A percentile compares a stretch with the other conserved stretches of the same genome.
Conservation (phyloP, 1,140 invertebrate genomes). For the Sitobion miscanthi region DNA sequence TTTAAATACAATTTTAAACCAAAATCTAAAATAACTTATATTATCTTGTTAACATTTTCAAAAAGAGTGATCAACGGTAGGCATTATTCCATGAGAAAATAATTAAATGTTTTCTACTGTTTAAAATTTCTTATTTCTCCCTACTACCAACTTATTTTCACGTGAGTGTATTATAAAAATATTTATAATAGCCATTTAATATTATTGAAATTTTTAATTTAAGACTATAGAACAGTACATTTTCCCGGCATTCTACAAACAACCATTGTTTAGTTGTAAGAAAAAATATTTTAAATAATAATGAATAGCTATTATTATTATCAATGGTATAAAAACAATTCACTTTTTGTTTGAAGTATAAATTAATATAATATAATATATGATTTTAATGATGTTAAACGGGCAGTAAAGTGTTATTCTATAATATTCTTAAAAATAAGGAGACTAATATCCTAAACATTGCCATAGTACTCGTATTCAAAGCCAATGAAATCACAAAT, state of each 20-base stretch:
- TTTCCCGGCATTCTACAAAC: background rate
- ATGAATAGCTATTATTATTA: background rate
- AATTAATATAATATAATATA: background rate
- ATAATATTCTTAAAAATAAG: background rate
- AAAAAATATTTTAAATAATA: background rate
- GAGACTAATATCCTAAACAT: background rate
- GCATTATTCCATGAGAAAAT: background rate
- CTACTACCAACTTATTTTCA: background rate
- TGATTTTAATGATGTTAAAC: background rate
- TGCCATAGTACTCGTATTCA: background rate
- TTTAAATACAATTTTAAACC: background rate
- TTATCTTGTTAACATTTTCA: background rate
- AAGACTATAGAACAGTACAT: background rate
- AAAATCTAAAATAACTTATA: background rate
- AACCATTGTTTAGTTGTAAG: background rate
- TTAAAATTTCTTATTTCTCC: background rate
- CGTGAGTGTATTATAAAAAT: background rate
- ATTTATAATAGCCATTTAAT: background rate
- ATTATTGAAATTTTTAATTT: conserved; percentile 3
- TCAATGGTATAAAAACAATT: background rate
- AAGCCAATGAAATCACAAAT: background rate
- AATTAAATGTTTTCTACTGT: background rate
- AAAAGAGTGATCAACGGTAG: background rate
- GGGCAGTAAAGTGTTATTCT: background rate
- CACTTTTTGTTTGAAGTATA: background rate